These are phyloP conservation scores for Pandemis corylana DNA, from an alignment of 2,888 invertebrate species.

Conservation along the genomic window DNA sequence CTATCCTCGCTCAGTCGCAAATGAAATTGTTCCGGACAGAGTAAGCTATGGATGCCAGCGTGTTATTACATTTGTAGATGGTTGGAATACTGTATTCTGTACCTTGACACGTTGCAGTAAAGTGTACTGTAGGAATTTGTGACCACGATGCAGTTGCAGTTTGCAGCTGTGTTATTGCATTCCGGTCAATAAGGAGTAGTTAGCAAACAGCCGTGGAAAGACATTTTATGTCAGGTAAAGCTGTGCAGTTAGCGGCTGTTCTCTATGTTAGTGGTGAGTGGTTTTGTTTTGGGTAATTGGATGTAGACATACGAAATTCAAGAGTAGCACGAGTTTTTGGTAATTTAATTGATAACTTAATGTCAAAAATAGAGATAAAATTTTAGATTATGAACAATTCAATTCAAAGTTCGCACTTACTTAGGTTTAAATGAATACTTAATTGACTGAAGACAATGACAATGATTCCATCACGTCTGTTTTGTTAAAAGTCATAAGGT, in stretches of 20 bases:
- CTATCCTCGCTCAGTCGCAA: slow-evolving; percentile 84
- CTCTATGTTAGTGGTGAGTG: neutral
- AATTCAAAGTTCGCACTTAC: too few species aligned
- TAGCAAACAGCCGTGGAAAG: slow-evolving; percentile 21
- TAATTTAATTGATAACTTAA: too few species aligned
- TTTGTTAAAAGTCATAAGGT: too few species aligned
- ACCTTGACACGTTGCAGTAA: slow-evolving; percentile 30
- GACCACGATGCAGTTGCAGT: slow-evolving; percentile 33
- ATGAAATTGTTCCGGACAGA: slow-evolving; percentile 84
- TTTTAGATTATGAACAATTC: too few species aligned
- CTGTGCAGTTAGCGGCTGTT: neutral
- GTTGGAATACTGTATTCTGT: slow-evolving; percentile 46
- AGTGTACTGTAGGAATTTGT: neutral
- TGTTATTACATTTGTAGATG: slow-evolving; percentile 70
- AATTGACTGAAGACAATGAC: too few species aligned
- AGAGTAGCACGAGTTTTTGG: too few species aligned
- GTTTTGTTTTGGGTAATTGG: neutral
- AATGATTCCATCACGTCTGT: too few species aligned
- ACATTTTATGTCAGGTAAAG: slow-evolving; percentile 5
- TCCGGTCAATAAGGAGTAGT: slow-evolving; percentile 30
- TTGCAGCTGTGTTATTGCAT: slow-evolving; percentile 37
- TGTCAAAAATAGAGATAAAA: too few species aligned
- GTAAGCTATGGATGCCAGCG: slow-evolving; percentile 78
- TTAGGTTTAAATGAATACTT: too few species aligned
- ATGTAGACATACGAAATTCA: neutral